Evolutionary conservation across 1,140 invertebrate species (phyloP), one percentile per base, ranked within the genome.

Genomic region (Zaprionus ornatus): DNA sequence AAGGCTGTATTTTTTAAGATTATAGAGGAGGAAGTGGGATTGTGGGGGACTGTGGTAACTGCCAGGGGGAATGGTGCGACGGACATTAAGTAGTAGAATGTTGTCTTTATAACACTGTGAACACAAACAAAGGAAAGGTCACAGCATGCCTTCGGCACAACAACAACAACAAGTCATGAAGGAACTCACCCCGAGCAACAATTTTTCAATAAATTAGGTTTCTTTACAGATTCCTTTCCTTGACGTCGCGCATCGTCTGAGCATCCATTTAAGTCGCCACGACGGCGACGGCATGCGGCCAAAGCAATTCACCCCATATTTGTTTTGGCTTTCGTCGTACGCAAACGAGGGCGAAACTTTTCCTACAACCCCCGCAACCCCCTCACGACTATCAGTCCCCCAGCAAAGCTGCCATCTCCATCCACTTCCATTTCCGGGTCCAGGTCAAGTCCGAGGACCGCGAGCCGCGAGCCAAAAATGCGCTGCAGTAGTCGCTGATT

Each of bases 171-270:
- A 69, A 57, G 37, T 40, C 45, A 56, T 32, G n/a, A 27, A 59
- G 21, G 29, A 65, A 68, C 84, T 70, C 85, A 80, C 85, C 78
- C 85, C 74, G 56, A 71, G 74, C 79, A 90, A 90, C 77, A 90
- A 88, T 90, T 90, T 88, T 88, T 88, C 84, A 88, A 88, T 88
- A 88, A 88, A 88, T 88, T 90, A 88, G 84, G 84, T 88, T 90
- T 88, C 85, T 84, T 78, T 84, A 83, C 81, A 84, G 84, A 90
- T 88, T 88, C 81, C 85, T 45, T 45, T 65, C 66, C 77, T 71
- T 66, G 69, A 71, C 78, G 70, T 65, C 62, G 81, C 27, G n/a
- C 62, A 65, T 76, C 79, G 54, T 79, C 79, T 72, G 40, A 42
- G 70, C 64, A 68, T 74, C 80, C 76, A 71, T 81, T 70, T 80